Evolutionary conservation across 2,113 vertebrate species (phyloP).

Genomic region (Irena cyanogastra): DNA sequence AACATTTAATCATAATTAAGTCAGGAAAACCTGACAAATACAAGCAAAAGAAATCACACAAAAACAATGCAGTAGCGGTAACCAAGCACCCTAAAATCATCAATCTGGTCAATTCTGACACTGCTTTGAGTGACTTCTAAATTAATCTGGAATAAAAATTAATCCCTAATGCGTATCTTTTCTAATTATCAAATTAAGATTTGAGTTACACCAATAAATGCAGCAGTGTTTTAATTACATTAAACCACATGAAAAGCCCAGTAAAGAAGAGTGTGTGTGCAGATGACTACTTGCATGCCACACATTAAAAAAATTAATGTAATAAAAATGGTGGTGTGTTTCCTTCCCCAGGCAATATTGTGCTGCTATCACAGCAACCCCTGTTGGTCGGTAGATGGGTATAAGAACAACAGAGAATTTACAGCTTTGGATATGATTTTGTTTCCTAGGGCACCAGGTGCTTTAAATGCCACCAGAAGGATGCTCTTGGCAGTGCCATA

Average conservation of each 20-base stretch:
- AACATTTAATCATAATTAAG: constrained; percentile 48
- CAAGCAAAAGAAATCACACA: constrained; percentile 33
- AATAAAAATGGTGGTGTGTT: background rate
- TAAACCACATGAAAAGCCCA: constrained; percentile 39
- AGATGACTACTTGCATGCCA: constrained; percentile 9
- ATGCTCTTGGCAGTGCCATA: constrained; percentile 70
- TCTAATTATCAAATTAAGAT: constrained; percentile 65
- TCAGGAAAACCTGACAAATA: background rate
- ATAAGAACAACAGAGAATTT: constrained; percentile 33
- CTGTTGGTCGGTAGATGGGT: constrained; percentile 1
- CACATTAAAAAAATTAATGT: constrained; percentile 23
- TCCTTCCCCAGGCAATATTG: constrained; percentile 22
- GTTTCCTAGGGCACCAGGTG: constrained; percentile 74
- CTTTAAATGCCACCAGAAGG: constrained; percentile 78
- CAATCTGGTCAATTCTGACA: background rate
- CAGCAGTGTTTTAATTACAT: constrained; percentile 32
- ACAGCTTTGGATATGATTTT: constrained; percentile 24
- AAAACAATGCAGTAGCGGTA: constrained; percentile 47
- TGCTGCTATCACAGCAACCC: constrained; percentile 3
- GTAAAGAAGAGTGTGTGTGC: background rate
- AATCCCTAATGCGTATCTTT: constrained; percentile 45
- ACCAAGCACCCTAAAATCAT: background rate
- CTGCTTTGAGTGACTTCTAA: constrained; percentile 36
- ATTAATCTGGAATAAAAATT: constrained; percentile 57
- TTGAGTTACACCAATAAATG: constrained; percentile 56